Evolutionary conservation across 23 tunicate species (phyloP).

Genomic region (Trididemnum clinides): DNA sequence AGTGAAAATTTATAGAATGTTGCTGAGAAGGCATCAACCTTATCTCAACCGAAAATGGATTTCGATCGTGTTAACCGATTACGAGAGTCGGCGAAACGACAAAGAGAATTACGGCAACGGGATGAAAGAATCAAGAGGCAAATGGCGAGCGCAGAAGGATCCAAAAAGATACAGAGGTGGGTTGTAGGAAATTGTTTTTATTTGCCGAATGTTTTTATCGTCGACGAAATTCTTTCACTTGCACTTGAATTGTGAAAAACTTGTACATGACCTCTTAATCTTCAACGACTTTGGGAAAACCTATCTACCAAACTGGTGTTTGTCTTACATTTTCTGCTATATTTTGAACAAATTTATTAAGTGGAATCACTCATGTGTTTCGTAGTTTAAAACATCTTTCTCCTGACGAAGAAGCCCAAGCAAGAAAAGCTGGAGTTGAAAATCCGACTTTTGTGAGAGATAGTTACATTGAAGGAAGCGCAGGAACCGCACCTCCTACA

Average conservation of each 20-base stretch:
- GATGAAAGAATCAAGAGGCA: conserved; percentile 63
- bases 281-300: no score
- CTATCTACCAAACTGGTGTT: no score
- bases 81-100: conserved; percentile 85
- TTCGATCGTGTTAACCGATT: conserved; percentile 65
- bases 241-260: no score
- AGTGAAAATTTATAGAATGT: conserved; percentile 50
- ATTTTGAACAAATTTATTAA: no score
- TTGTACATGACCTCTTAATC: no score
- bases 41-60: conserved; percentile 93
- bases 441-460: conserved; percentile 84
- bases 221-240: no score
- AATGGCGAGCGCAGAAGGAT: conserved; percentile 78
- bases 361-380: no score
- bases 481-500: not conserved
- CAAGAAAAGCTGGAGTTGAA: conserved; percentile 68
- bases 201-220: no score
- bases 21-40: conserved; percentile 64
- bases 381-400: conserved; percentile 60
- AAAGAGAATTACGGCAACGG: conserved; percentile 53
- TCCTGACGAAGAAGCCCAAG: conserved; percentile 48
- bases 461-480: conserved; percentile 27
- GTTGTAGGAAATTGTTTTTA: no score
- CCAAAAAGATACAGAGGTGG: conserved; percentile 72
- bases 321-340: no score